phyloP scores from a whole-genome alignment of 2,888 invertebrate species.

The Lasioglossum calceatum region DNA sequence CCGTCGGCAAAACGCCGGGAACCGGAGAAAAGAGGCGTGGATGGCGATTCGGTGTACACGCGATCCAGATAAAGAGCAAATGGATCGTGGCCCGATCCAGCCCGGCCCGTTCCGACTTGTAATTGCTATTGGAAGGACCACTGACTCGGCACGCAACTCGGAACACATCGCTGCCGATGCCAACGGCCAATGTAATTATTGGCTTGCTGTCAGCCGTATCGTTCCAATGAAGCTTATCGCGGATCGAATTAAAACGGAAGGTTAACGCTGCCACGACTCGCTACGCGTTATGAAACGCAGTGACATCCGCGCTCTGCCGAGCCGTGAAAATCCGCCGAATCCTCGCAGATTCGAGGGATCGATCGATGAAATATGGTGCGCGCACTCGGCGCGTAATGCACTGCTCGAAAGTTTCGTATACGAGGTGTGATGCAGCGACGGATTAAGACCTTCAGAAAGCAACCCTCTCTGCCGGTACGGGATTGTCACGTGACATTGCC shows the following conservation, averaged over 20 bases:
- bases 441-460: no score
- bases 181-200: slow-evolving; percentile 66
- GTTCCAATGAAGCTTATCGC: slow-evolving; percentile 60
- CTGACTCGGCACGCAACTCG: slow-evolving; percentile 50
- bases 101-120: slow-evolving; percentile 32
- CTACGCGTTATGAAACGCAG: slow-evolving; percentile 16
- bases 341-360: no score
- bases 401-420: no score
- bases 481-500: no score
- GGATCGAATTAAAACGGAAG: slow-evolving; percentile 62
- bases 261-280: slow-evolving; percentile 19
- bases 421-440: no score
- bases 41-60: slow-evolving; percentile 41
- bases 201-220: slow-evolving; percentile 66
- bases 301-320: slow-evolving; percentile 11
- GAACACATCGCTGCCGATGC: slow-evolving; percentile 25
- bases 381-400: no score
- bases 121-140: slow-evolving; percentile 62
- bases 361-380: no score
- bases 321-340: slow-evolving; percentile 24
- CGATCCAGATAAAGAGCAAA: slow-evolving; percentile 57
- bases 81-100: slow-evolving; percentile 54
- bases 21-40: slow-evolving; percentile 25
- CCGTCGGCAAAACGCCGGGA: slow-evolving; percentile 4
- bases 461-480: no score